Conservation (phyloP, 1,140 invertebrate genomes). For the Anagrus nilaparvatae region DNA sequence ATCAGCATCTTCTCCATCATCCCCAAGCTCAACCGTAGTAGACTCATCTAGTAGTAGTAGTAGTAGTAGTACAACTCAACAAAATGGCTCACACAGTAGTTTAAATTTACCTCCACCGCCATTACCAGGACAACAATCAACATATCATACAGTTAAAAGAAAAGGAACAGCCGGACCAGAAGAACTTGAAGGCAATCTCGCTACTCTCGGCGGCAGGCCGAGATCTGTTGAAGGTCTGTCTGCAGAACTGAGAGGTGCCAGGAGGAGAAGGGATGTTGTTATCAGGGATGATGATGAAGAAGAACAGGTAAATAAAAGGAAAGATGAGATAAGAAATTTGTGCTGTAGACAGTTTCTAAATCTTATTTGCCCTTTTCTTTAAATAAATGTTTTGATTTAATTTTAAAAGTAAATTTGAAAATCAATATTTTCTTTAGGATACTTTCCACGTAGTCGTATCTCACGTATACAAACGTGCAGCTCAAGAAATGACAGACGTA, state of each 20-base stretch:
- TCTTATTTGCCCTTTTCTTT: not conserved
- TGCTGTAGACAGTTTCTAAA: not conserved
- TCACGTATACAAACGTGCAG: slow-evolving; percentile 72
- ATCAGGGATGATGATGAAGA: slow-evolving; percentile 22
- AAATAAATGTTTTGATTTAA: not conserved
- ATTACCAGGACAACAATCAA: slow-evolving; percentile 59
- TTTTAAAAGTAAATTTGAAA: slow-evolving; percentile 3
- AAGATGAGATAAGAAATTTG: not conserved
- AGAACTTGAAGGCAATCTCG: slow-evolving; percentile 65
- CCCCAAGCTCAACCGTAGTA: slow-evolving; percentile 49
- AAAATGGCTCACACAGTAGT: slow-evolving; percentile 53
- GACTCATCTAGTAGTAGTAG: slow-evolving; percentile 44
- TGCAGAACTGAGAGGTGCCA: slow-evolving; percentile 57
- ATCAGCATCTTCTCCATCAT: slow-evolving; percentile 52
- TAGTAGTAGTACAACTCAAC: slow-evolving; percentile 54
- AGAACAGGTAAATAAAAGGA: not conserved
- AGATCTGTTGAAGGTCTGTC: slow-evolving; percentile 68
- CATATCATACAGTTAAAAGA: slow-evolving; percentile 73
- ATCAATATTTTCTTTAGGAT: slow-evolving; percentile 20
- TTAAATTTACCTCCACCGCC: slow-evolving; percentile 71
- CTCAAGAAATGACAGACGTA: slow-evolving; percentile 88
- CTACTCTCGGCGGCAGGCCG: slow-evolving; percentile 70
- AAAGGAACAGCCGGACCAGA: slow-evolving; percentile 59
- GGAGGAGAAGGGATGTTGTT: slow-evolving; percentile 45
- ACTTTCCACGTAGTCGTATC: slow-evolving; percentile 46